phyloP scores from a whole-genome alignment of 2,113 vertebrate genomes.

The Actenoides lindsayi region DNA sequence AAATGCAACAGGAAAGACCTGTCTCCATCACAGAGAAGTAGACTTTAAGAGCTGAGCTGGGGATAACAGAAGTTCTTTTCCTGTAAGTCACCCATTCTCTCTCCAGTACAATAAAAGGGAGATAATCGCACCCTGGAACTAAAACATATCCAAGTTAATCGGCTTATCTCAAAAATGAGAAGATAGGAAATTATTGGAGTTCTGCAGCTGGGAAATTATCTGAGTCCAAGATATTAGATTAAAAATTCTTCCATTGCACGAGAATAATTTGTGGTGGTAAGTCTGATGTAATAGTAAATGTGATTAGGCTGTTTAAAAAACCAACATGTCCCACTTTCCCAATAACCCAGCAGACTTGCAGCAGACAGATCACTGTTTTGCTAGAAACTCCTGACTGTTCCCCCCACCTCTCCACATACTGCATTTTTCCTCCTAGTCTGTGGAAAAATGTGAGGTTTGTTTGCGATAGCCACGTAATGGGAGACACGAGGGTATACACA shows the following conservation, averaged over 20 bases:
- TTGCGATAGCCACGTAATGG: neutral
- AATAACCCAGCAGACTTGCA: slow-evolving; percentile 11
- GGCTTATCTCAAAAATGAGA: slow-evolving; percentile 23
- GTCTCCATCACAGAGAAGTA: neutral
- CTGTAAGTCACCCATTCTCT: neutral
- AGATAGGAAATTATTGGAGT: slow-evolving; percentile 44
- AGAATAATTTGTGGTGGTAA: neutral
- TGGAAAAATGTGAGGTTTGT: neutral
- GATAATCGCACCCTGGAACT: slow-evolving; percentile 35
- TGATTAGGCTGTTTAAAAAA: slow-evolving; percentile 44
- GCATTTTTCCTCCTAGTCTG: neutral
- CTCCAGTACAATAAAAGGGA: slow-evolving; percentile 11
- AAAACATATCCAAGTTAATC: slow-evolving; percentile 34
- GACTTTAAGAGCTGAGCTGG: neutral
- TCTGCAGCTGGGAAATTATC: slow-evolving; percentile 59
- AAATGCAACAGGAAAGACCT: neutral
- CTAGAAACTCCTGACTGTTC: neutral
- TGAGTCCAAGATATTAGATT: slow-evolving; percentile 50
- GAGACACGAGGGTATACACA: neutral
- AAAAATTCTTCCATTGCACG: slow-evolving; percentile 52
- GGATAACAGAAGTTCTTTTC: slow-evolving; percentile 17
- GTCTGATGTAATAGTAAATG: slow-evolving; percentile 57
- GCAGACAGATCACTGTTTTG: neutral
- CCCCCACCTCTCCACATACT: neutral
- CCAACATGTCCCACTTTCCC: slow-evolving; percentile 27